Evolutionary conservation across 1,140 invertebrate species (phyloP).

Genomic region (Atta colombica): DNA sequence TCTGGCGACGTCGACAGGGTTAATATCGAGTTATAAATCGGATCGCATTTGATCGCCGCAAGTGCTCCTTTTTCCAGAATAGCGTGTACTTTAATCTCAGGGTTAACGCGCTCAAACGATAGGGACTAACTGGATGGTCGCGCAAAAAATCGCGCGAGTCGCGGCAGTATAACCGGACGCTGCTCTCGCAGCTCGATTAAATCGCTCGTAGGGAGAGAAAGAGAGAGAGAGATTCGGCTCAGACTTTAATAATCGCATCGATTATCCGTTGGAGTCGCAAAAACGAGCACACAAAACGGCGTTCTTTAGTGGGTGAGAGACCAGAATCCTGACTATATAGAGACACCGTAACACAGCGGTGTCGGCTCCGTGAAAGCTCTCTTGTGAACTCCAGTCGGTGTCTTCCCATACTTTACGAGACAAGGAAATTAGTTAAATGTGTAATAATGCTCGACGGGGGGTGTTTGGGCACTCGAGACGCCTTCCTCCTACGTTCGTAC

Average conservation of each 20-base stretch:
- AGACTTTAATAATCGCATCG: constrained; percentile 52
- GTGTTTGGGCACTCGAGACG: constrained; percentile 36
- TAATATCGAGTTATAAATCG: constrained; percentile 43
- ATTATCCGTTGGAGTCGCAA: constrained; percentile 46
- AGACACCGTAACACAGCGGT: constrained; percentile 63
- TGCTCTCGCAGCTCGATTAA: constrained; percentile 42
- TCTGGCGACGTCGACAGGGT: background rate
- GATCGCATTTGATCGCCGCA: constrained; percentile 16
- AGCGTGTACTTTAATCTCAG: constrained; percentile 32
- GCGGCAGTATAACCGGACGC: constrained; percentile 14
- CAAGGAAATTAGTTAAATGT: constrained; percentile 85
- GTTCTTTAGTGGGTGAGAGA: constrained; percentile 66
- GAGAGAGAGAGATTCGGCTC: constrained; percentile 24
- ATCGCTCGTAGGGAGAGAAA: constrained; percentile 21
- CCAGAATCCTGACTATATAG: constrained; percentile 15
- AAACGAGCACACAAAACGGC: constrained; percentile 42
- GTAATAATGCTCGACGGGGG: constrained; percentile 81
- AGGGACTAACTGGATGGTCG: constrained; percentile 24
- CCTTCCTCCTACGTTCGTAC: constrained; percentile 10
- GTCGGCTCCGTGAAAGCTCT: constrained; percentile 61
- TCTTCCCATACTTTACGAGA: constrained; percentile 82
- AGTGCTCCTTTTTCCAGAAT: background rate
- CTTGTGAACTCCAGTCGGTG: constrained; percentile 48
- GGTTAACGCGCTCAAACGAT: constrained; percentile 36
- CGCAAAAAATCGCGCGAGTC: constrained; percentile 46